Evolutionary conservation across 2,797 vertebrate genomes (phyloP), one percentile per base, ranked within the genome.

Genomic region (Tadarida brasiliensis): DNA sequence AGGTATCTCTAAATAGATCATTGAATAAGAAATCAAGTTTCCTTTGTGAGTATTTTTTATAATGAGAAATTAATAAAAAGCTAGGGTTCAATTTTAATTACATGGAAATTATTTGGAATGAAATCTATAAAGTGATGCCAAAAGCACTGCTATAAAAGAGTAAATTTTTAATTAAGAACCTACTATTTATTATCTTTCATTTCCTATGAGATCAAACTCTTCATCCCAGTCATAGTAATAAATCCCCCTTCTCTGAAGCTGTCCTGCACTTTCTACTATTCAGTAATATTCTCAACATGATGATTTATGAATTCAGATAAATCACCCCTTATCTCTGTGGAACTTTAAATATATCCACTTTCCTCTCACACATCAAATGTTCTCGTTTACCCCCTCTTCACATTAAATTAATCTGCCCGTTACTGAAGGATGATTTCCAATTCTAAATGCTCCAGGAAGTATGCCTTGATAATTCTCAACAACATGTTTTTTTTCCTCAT

Each of bases 81-180:
- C n/a, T 76, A 71, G 11, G 19, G 87, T 87, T 89, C 76, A 90
- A 63, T 71, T 95, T 93, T 96, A 97, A 96, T 87, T 91, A 94
- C 76, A 73, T 84, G 54, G 77, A 93, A 96, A 77, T 93, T 91
- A 87, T 87, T 94, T 96, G 70, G 82, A 96, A 94, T 87, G 44
- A 81, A 92, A 91, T 84, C 76, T 93, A 54, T 84, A 90, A 93
- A 85, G 68, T 49, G n/a, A 85, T 87, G 82, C 51, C 56, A 82
- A 93, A 92, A 90, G 35, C 67, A 71, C 57, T 93, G 68, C 24
- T 88, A 20, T 59, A 65, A n/a, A 91, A 56, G n/a, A 68, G 44
- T 78, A 67, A 85, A 78, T 92, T 93, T 87, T 63, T 88, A 51
- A 89, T 87, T 92, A 94, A 93, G 30, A 87, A 51, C 1, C 33